These are phyloP conservation scores for Glyptemys insculpta DNA, from an alignment of 2,797 vertebrate genomes.

Conservation along the genomic window DNA sequence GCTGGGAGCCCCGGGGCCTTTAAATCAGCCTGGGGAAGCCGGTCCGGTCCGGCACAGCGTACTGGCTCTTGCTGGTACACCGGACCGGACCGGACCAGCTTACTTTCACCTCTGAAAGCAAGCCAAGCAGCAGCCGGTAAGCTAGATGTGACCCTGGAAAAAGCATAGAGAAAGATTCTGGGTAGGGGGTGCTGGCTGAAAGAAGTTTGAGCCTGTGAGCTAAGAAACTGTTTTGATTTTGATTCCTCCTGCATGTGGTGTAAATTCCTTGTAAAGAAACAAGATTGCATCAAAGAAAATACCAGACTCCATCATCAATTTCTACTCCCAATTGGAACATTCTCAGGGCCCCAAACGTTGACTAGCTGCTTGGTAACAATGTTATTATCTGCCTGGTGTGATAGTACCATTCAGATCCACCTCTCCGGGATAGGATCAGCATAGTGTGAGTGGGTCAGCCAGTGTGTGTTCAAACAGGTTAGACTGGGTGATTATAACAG, in stretches of 20 bases:
- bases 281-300: not conserved
- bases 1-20: too few species aligned
- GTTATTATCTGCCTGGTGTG: too few species aligned
- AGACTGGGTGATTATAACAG: not conserved
- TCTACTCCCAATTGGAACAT: not conserved
- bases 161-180: not conserved
- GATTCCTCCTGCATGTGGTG: not conserved
- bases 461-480: not conserved
- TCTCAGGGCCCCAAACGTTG: not conserved
- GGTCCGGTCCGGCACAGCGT: too few species aligned
- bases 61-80: too few species aligned
- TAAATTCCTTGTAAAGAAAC: not conserved
- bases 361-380: not conserved
- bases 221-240: not conserved
- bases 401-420: not conserved
- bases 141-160: not conserved
- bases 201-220: not conserved
- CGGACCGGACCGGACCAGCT: too few species aligned
- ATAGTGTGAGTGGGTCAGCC: not conserved
- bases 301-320: not conserved
- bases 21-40: too few species aligned
- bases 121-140: not conserved
- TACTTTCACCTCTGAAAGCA: not conserved
- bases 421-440: not conserved
- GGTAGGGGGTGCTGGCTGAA: not conserved